Evolutionary conservation across 2,797 vertebrate genomes (phyloP).

Genomic region (Esox lucius): DNA sequence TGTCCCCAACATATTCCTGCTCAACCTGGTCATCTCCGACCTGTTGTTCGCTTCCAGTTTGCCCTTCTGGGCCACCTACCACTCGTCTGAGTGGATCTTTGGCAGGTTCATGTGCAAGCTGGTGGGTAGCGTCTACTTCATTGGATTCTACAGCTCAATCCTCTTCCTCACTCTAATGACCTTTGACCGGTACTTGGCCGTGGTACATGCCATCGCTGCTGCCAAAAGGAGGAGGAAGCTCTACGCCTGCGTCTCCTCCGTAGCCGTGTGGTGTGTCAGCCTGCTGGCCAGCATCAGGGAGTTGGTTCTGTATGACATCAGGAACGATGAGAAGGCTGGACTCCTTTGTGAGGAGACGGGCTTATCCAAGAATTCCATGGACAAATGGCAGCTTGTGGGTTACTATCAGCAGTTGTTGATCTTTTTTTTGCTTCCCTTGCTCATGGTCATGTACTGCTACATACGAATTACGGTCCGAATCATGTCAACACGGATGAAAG

Average conservation of each 20-base stretch:
- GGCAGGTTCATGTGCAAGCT: conserved; percentile 71
- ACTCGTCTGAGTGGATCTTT: conserved; percentile 74
- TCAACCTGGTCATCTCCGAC: conserved; percentile 79
- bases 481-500: conserved; percentile 67
- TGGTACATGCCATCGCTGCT: conserved; percentile 75
- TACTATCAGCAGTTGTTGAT: conserved; percentile 76
- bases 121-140: conserved; percentile 71
- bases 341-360: conserved; percentile 70
- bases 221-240: conserved; percentile 60
- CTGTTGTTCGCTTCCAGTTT: conserved; percentile 74
- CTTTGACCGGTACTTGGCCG: conserved; percentile 79
- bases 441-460: conserved; percentile 77
- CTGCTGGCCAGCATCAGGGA: conserved; percentile 73
- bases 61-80: conserved; percentile 77
- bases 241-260: conserved; percentile 62
- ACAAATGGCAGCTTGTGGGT: conserved; percentile 64
- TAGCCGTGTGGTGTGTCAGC: conserved; percentile 70
- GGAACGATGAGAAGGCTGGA: accelerated
- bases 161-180: conserved; percentile 83
- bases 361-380: conserved; percentile 34
- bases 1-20: conserved; percentile 79
- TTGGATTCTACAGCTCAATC: conserved; percentile 81
- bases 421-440: conserved; percentile 75
- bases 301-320: conserved; percentile 64
- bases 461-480: conserved; percentile 71